Evolutionary conservation across 2,888 invertebrate genomes (phyloP).

Genomic region (Hypomecis punctinalis): DNA sequence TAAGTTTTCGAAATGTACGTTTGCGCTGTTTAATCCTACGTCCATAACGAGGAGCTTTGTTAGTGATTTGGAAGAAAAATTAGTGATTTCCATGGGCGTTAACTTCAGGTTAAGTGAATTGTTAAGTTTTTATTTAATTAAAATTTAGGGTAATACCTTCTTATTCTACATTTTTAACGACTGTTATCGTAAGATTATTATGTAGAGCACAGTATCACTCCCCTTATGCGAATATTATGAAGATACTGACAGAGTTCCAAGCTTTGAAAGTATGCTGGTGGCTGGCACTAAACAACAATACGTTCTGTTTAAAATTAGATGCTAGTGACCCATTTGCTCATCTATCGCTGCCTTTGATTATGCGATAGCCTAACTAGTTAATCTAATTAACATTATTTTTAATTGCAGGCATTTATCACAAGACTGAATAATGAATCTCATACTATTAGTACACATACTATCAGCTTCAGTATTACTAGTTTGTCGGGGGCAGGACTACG

Average conservation of each 20-base stretch:
- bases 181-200: slow-evolving; percentile 1
- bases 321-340: slow-evolving; percentile 35
- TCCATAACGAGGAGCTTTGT: slow-evolving; percentile 52
- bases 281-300: slow-evolving; percentile 17
- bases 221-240: neutral
- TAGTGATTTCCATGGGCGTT: slow-evolving; percentile 79
- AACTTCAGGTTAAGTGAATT: slow-evolving; percentile 75
- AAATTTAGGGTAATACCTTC: slow-evolving; percentile 52
- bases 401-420: slow-evolving; percentile 61
- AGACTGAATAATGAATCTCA: slow-evolving; percentile 80
- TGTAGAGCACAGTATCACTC: neutral
- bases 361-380: neutral
- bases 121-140: slow-evolving; percentile 78
- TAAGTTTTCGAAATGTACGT: slow-evolving; percentile 36
- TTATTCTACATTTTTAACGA: slow-evolving; percentile 9
- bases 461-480: slow-evolving; percentile 56
- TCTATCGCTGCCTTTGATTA: slow-evolving; percentile 6
- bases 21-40: slow-evolving; percentile 47
- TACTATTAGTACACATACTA: slow-evolving; percentile 55
- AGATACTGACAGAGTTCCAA: slow-evolving; percentile 14
- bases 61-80: slow-evolving; percentile 52
- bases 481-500: slow-evolving; percentile 71
- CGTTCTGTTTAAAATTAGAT: slow-evolving; percentile 43
- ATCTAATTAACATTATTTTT: slow-evolving; percentile 26
- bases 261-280: slow-evolving; percentile 21